Evolutionary conservation across 1,140 invertebrate species (phyloP).

Genomic region (Eriosoma lanigerum): DNA sequence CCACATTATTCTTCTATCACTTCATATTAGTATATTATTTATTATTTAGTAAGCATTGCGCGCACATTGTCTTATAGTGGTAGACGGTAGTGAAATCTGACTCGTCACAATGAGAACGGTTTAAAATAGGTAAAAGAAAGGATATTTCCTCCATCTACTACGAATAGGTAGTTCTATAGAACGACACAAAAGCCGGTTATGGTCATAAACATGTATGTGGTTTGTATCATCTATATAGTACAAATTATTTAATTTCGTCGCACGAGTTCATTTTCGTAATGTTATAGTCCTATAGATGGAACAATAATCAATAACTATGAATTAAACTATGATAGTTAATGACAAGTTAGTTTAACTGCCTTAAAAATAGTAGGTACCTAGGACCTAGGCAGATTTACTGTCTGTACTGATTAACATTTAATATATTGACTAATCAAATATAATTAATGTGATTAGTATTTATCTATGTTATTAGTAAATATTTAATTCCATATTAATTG

Average conservation of each 20-base stretch:
- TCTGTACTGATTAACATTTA: no score
- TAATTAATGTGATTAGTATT: no score
- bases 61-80: neutral
- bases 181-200: neutral
- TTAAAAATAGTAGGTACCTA: no score
- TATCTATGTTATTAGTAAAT: no score
- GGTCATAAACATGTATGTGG: neutral
- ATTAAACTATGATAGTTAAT: no score
- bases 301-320: no score
- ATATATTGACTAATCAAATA: no score
- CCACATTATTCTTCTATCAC: neutral
- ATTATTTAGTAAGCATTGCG: neutral
- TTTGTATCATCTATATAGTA: neutral
- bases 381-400: no score
- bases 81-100: slow-evolving; percentile 13
- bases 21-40: no score
- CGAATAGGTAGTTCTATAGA: neutral
- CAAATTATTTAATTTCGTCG: neutral
- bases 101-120: slow-evolving; percentile 7
- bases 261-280: neutral
- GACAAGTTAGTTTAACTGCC: no score
- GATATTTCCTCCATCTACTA: neutral
- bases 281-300: no score
- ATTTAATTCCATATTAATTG: no score
- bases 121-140: neutral